A percentile compares a stretch with the other conserved stretches of the same genome.
Conservation (phyloP, 2,888 invertebrate species). For the Melinaea marsaeus region DNA sequence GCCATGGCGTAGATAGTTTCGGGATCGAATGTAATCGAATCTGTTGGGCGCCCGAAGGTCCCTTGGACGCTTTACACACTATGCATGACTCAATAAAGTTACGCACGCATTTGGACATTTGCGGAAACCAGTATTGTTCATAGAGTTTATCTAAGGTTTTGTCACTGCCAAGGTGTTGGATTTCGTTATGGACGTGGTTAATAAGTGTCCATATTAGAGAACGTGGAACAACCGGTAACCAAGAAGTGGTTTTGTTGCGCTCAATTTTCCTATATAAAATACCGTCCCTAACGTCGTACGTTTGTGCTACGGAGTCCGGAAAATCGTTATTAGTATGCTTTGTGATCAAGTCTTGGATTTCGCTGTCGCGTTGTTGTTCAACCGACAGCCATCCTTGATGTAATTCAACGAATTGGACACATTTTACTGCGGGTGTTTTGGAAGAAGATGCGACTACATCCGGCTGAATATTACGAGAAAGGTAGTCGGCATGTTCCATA, state of each 20-base stretch:
- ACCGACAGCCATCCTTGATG: conserved; percentile 34
- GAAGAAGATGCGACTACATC: too few species aligned
- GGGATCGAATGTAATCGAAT: conserved; percentile 34
- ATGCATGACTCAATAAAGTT: conserved; percentile 31
- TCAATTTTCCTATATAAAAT: conserved; percentile 22
- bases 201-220: conserved; percentile 36
- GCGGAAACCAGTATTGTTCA: conserved; percentile 34
- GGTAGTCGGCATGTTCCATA: conserved; percentile 36
- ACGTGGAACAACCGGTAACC: conserved; percentile 35
- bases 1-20: conserved; percentile 32
- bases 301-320: conserved; percentile 20
- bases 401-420: conserved; percentile 15
- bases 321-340: conserved; percentile 22
- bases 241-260: conserved; percentile 28
- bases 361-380: conserved; percentile 27
- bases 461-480: conserved; percentile 11
- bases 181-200: conserved; percentile 34
- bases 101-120: conserved; percentile 32
- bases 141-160: conserved; percentile 36
- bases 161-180: conserved; percentile 34
- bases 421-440: conserved; percentile 26
- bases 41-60: conserved; percentile 31
- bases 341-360: conserved; percentile 28
- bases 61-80: conserved; percentile 34
- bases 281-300: conserved; percentile 36